Conservation (phyloP, 2,797 vertebrate species). For the Pipistrellus pipistrellus region DNA sequence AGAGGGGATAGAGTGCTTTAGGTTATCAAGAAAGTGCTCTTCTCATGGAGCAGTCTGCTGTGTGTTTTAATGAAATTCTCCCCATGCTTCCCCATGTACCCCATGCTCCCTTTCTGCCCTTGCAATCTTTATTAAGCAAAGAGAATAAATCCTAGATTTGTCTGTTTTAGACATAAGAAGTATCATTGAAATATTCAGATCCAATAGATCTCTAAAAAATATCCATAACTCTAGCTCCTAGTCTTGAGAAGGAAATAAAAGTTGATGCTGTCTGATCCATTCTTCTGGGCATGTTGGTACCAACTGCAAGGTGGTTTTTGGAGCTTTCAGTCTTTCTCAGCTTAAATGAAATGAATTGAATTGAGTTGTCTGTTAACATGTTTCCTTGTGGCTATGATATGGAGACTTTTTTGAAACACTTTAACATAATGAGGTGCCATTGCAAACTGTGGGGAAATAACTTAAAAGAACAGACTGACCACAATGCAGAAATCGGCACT, state of each 20-base stretch:
- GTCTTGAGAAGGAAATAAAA: neutral
- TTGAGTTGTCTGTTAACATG: neutral
- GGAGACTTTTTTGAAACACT: neutral
- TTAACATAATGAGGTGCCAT: neutral
- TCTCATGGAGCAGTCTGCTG: neutral
- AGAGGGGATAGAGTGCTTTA: neutral
- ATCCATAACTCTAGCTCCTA: neutral
- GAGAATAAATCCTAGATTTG: neutral
- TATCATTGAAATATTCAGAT: neutral
- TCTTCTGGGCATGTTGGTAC: neutral
- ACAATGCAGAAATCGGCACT: neutral
- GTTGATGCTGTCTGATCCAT: neutral
- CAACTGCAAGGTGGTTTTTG: neutral
- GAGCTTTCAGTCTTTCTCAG: neutral
- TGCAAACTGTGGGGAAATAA: neutral
- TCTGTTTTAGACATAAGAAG: neutral
- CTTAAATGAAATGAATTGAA: neutral
- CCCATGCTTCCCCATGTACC: neutral
- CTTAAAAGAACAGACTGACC: neutral
- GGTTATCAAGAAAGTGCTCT: neutral
- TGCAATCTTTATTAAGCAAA: neutral
- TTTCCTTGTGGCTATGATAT: neutral
- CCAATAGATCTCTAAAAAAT: neutral
- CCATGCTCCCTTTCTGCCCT: neutral
- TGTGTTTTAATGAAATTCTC: neutral